Evolutionary conservation across 1,140 invertebrate species (phyloP), one percentile per base, ranked within the genome.

Genomic region (Dendrolimus punctatus): DNA sequence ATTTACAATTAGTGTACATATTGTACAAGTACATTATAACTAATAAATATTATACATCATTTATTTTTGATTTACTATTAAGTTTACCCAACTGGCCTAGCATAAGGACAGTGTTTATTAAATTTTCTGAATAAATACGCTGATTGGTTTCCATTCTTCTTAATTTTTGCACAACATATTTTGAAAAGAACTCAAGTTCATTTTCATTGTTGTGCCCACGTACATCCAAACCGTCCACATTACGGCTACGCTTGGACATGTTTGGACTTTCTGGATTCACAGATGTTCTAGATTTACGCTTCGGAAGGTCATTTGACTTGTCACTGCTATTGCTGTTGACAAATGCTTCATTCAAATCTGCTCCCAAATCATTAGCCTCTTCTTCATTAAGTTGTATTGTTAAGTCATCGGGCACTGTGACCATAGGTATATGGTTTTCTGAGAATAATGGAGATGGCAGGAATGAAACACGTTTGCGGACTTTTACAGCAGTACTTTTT

Each of bases 71-170:
- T 70, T 86, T 84, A n/a, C 70, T 78, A 64, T 81, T 80, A 43
- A 86, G 55, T 61, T 80, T 73, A 5, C 74, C 73, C 5, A 86
- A 70, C 60, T 86, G 83, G 23, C 83, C 83, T 8, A 86, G 61
- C 83, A 86, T 84, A 6, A 86, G 68, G 6, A 83, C 80, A 59
- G 83, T 86, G 41, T 86, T 84, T 23, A 86, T 84, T 61, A 86
- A 72, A 61, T 86, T 86, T 69, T 86, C 83, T 9, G 83, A 84
- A 55, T 84, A 86, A 61, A 86, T 86, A 46, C 83, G 71, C 41
- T 86, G 83, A 60, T 84, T 82, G 37, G 83, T 86, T 58, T 86
- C 83, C 83, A 86, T 86, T 64, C 55, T 73, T 62, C 83, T 73
- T 37, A 86, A 57, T 57, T 86, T 86, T 64, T 86, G 83, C 1